Percentiles rank a stretch among this genome's conserved stretches.
Evolutionary conservation across 1,140 invertebrate genomes (phyloP).

Genomic region (Nebria ingens): DNA sequence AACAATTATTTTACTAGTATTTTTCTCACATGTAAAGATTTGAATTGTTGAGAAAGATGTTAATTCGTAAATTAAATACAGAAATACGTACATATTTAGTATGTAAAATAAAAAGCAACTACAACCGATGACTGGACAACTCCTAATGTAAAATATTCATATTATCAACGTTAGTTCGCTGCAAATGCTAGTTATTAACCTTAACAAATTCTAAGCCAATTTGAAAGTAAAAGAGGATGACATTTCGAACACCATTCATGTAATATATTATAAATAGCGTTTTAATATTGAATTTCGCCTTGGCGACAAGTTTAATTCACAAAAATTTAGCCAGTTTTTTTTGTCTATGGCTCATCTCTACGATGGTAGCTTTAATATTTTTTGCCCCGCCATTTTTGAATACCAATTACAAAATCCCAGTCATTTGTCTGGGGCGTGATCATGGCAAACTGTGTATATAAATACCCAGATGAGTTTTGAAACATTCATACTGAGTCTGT

Average conservation of each 20-base stretch:
- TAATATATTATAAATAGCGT: background rate
- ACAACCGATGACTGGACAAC: no score
- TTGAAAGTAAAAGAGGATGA: constrained; percentile 5
- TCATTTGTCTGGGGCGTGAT: background rate
- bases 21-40: no score
- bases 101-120: no score
- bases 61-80: no score
- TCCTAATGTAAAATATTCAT: no score
- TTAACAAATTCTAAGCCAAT: background rate
- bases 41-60: no score
- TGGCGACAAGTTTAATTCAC: background rate
- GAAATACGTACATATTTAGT: no score
- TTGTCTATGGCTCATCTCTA: background rate
- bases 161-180: no score
- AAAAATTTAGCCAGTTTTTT: constrained; percentile 2
- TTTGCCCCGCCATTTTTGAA: background rate
- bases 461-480: background rate
- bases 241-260: background rate
- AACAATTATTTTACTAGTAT: no score
- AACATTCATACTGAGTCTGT: background rate
- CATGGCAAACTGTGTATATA: background rate
- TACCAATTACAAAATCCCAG: background rate
- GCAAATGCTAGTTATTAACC: background rate
- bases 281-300: background rate
- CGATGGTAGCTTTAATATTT: no score